Conservation (phyloP, 2,888 invertebrate species). For the Drosophila picticornis region DNA sequence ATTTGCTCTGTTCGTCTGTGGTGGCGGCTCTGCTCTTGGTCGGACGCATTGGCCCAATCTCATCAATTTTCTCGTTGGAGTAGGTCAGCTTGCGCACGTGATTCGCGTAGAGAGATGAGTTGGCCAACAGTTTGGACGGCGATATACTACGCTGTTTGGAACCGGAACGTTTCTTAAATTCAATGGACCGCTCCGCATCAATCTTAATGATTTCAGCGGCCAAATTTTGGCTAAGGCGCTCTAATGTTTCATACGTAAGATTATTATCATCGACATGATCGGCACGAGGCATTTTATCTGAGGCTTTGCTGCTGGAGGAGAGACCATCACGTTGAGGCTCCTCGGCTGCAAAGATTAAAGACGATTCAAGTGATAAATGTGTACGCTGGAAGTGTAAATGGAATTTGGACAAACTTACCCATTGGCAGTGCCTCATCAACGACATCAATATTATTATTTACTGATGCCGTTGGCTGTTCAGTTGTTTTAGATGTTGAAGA, state of each 20-base stretch:
- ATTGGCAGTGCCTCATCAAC: conserved; percentile 26
- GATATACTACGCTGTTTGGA: conserved; percentile 59
- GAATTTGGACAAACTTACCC: conserved; percentile 61
- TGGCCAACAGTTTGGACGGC: conserved; percentile 22
- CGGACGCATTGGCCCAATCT: conserved; percentile 30
- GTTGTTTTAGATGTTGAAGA: conserved; percentile 5
- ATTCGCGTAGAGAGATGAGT: background rate
- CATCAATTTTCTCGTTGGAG: conserved; percentile 52
- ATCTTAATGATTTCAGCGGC: conserved; percentile 61
- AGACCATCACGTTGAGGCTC: conserved; percentile 5
- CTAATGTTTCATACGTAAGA: conserved; percentile 58
- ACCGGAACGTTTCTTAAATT: conserved; percentile 59
- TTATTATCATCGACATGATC: conserved; percentile 45
- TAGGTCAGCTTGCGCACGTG: conserved; percentile 70
- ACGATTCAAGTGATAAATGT: conserved; percentile 25
- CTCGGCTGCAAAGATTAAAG: conserved; percentile 42
- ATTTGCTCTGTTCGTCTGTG: conserved; percentile 32
- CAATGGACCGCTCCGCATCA: conserved; percentile 63
- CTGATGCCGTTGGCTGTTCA: background rate
- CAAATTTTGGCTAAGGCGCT: conserved; percentile 57
- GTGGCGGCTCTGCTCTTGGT: conserved; percentile 45
- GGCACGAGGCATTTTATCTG: background rate
- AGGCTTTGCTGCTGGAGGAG: conserved; percentile 23
- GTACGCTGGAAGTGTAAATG: background rate
- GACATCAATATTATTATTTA: conserved; percentile 42